Conservation (phyloP, 1,140 invertebrate genomes). For the Trigoniulus corallinus region DNA sequence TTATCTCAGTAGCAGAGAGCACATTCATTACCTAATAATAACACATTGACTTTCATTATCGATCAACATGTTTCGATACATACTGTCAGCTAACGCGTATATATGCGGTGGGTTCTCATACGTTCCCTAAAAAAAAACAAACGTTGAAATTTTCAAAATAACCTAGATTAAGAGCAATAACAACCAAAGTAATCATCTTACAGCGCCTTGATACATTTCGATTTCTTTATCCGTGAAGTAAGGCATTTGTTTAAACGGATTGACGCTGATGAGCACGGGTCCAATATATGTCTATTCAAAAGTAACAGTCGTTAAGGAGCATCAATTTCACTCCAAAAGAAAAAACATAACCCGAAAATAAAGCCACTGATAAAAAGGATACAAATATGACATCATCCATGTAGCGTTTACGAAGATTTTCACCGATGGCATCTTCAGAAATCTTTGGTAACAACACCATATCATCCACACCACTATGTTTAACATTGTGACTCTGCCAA, state of each 20-base stretch:
- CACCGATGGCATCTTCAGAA: slow-evolving; percentile 48
- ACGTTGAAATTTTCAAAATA: not conserved
- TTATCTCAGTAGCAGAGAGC: not conserved
- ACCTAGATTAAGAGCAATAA: not conserved
- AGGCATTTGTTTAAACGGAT: slow-evolving; percentile 58
- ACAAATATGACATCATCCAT: slow-evolving; percentile 60
- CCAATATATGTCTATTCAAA: slow-evolving; percentile 55
- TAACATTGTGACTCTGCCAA: slow-evolving; percentile 60
- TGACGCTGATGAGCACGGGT: slow-evolving; percentile 58
- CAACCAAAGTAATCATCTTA: slow-evolving; percentile 25
- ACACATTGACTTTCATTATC: slow-evolving; percentile 57
- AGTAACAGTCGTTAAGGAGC: not conserved
- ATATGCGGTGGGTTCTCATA: slow-evolving; percentile 64
- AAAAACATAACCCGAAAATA: too few species aligned
- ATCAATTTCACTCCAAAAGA: too few species aligned
- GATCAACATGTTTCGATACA: slow-evolving; percentile 61
- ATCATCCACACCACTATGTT: slow-evolving; percentile 56
- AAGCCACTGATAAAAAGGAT: too few species aligned
- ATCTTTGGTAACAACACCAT: slow-evolving; percentile 62
- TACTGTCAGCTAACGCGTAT: slow-evolving; percentile 53
- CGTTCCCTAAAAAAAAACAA: slow-evolving; percentile 32
- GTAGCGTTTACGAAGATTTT: slow-evolving; percentile 55
- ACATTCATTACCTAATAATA: slow-evolving; percentile 42
- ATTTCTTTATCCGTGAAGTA: slow-evolving; percentile 56
- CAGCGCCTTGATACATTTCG: slow-evolving; percentile 53